These are phyloP conservation scores for Dicyrtoma fusca DNA, from an alignment of 2,888 invertebrate species.

Conservation along the genomic window DNA sequence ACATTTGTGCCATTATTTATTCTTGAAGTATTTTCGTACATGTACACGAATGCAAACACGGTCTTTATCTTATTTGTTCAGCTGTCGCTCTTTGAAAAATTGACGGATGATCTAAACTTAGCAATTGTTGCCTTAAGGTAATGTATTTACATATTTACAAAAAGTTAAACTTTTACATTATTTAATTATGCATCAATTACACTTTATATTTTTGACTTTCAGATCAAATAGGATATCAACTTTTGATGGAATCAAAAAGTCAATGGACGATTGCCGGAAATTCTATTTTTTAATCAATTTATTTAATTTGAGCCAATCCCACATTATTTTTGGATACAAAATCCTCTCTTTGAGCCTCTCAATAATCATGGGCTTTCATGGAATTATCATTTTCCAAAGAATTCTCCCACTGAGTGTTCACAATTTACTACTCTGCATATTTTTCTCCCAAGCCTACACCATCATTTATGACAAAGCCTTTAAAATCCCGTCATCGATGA, in stretches of 20 bases:
- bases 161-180: no score
- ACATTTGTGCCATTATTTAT: slow-evolving; percentile 3
- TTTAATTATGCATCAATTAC: no score
- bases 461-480: neutral
- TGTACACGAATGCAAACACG: neutral
- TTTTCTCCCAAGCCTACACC: neutral
- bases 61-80: neutral
- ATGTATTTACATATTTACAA: no score
- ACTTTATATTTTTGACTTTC: no score
- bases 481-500: neutral
- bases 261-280: neutral
- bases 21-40: neutral
- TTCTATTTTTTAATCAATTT: neutral
- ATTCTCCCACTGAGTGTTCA: neutral
- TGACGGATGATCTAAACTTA: neutral
- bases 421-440: neutral
- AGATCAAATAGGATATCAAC: no score
- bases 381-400: neutral
- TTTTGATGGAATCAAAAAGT: no score
- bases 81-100: neutral
- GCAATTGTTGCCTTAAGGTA: no score
- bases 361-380: neutral
- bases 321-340: neutral
- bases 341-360: neutral
- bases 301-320: neutral